phyloP scores from a whole-genome alignment of 2,113 vertebrate genomes.

The Psettodes erumei region DNA sequence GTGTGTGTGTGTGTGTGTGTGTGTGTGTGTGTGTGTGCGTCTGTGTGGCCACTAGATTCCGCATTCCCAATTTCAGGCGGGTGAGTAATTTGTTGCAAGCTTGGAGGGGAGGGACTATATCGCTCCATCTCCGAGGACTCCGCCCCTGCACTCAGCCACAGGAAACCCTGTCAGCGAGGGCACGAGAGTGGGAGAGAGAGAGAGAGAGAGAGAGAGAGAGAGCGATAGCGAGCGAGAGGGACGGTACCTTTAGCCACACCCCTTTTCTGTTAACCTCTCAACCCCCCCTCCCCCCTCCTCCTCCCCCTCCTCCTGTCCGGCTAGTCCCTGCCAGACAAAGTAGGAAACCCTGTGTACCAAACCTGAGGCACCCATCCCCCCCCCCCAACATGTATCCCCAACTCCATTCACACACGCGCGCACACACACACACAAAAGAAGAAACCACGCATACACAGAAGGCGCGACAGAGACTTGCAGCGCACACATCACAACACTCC shows the following conservation, averaged over 20 bases:
- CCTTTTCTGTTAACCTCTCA: constrained; percentile 83
- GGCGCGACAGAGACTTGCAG: constrained; percentile 23
- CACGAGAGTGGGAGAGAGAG: constrained; percentile 29
- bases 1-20: constrained; percentile 11
- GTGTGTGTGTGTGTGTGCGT: constrained; percentile 28
- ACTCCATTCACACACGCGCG: constrained; percentile 43
- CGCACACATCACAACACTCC: constrained; percentile 27
- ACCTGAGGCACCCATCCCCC: constrained; percentile 82
- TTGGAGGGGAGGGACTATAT: constrained; percentile 66
- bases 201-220: constrained; percentile 4
- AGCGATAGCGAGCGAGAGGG: constrained; percentile 46
- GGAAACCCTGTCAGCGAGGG: constrained; percentile 84
- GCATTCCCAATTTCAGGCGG: constrained; percentile 76
- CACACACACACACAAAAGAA: constrained; percentile 36
- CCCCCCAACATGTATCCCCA: constrained; percentile 70
- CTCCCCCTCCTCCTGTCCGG: constrained; percentile 76
- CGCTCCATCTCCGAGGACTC: constrained; percentile 77
- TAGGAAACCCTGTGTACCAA: constrained; percentile 86
- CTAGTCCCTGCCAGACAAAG: constrained; percentile 85
- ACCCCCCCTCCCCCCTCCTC: constrained; percentile 53
- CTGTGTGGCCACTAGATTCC: constrained; percentile 66
- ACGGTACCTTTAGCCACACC: constrained; percentile 80
- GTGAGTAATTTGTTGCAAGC: constrained; percentile 68
- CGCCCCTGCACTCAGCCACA: constrained; percentile 82
- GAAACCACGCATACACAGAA: constrained; percentile 38